Conservation (phyloP, 2,797 vertebrate genomes). For the Gephyroberyx darwinii region DNA sequence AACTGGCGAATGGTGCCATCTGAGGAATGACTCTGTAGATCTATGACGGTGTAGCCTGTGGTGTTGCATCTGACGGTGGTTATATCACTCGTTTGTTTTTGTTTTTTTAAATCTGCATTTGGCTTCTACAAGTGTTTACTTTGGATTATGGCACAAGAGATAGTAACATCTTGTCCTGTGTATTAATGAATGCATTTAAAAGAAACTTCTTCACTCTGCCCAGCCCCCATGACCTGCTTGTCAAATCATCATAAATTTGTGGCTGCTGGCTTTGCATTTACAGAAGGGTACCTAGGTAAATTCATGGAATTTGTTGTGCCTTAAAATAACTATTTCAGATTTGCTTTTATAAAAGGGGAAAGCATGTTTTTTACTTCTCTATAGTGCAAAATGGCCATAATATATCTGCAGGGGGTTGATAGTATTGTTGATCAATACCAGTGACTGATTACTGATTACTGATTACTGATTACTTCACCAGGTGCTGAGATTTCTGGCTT, state of each 20-base stretch:
- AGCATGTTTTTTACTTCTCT: background rate
- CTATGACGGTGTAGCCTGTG: too few relatives aligned
- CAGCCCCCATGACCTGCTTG: background rate
- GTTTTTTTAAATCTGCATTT: too few relatives aligned
- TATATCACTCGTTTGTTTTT: too few relatives aligned
- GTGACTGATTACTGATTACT: too few relatives aligned
- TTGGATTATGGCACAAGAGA: too few relatives aligned
- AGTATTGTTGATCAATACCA: background rate
- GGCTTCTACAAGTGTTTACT: too few relatives aligned
- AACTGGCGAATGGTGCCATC: too few relatives aligned
- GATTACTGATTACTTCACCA: background rate
- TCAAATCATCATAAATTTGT: conserved; percentile 1
- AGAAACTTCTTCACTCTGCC: background rate
- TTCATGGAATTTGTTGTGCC: background rate
- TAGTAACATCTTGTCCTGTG: too few relatives aligned
- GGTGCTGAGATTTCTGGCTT: too few relatives aligned
- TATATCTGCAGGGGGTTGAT: background rate
- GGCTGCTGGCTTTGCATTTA: background rate
- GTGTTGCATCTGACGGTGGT: too few relatives aligned
- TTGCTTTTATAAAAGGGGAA: conserved; percentile 21
- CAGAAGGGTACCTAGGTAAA: background rate
- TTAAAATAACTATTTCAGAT: conserved; percentile 1
- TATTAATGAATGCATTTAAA: too few relatives aligned
- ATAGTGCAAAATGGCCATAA: background rate
- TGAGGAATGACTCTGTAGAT: too few relatives aligned